Evolutionary conservation across 1,140 invertebrate species (phyloP).

Genomic region (Batillaria attramentaria): DNA sequence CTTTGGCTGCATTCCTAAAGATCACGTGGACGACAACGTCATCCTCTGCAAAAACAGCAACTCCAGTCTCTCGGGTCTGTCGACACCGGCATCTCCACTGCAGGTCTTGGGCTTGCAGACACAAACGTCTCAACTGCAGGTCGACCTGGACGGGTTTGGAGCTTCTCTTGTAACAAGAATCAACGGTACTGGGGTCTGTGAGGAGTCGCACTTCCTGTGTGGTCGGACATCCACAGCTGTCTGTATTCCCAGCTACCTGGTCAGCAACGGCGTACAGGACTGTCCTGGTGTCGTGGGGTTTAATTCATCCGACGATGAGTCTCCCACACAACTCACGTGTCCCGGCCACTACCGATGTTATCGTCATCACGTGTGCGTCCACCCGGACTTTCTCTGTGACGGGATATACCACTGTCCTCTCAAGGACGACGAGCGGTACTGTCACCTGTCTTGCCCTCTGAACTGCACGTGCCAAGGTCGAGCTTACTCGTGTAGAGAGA

Average conservation of each 20-base stretch:
- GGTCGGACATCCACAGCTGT: no score
- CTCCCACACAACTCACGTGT: conserved; percentile 13
- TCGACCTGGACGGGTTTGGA: conserved; percentile 36
- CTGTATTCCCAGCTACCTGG: conserved; percentile 30
- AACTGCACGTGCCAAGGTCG: conserved; percentile 28
- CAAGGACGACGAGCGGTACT: conserved; percentile 36
- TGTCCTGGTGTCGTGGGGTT: conserved; percentile 19
- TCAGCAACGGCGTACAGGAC: conserved; percentile 34
- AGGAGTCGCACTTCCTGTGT: conserved; percentile 5
- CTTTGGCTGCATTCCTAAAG: conserved; percentile 23
- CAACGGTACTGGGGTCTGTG: not conserved
- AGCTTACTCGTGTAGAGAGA: conserved; percentile 18
- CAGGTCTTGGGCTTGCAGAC: not conserved
- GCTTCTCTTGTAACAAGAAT: not conserved
- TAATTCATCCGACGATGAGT: conserved; percentile 40
- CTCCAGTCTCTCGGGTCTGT: not conserved
- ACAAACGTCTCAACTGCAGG: no score
- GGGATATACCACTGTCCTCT: conserved; percentile 33
- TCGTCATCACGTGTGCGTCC: conserved; percentile 16
- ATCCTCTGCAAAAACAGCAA: not conserved
- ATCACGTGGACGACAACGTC: no score
- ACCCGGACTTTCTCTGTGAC: conserved; percentile 32
- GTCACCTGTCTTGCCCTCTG: conserved; percentile 10
- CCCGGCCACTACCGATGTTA: conserved; percentile 26
- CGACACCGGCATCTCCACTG: not conserved